phyloP scores from a whole-genome alignment of 2,888 invertebrate genomes.

The Drosophila meridionalis region DNA sequence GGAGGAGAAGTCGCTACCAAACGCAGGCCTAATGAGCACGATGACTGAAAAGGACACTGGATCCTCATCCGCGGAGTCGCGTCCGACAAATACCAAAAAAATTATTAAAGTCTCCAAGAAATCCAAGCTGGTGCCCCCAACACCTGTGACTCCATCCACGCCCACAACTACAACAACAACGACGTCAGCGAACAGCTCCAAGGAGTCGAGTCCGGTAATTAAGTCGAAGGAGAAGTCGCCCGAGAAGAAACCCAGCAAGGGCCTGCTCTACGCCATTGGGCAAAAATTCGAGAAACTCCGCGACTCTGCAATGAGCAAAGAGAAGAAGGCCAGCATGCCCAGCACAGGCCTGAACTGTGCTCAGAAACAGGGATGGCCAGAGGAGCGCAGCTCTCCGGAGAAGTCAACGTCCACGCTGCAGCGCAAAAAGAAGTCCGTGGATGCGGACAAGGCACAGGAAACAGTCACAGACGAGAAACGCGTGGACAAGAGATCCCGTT shows the following conservation, averaged over 20 bases:
- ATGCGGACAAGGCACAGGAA: constrained; percentile 39
- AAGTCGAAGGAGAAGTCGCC: constrained; percentile 84
- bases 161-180: constrained; percentile 64
- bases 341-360: constrained; percentile 60
- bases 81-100: constrained; percentile 66
- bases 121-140: constrained; percentile 77
- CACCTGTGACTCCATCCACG: constrained; percentile 74
- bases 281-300: constrained; percentile 91
- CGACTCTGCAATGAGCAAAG: constrained; percentile 85
- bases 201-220: constrained; percentile 78
- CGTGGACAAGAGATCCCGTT: constrained; percentile 85
- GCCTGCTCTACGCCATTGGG: constrained; percentile 90
- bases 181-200: constrained; percentile 75
- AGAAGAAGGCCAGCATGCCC: constrained; percentile 67
- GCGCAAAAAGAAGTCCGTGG: constrained; percentile 85
- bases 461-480: constrained; percentile 60
- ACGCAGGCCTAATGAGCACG: constrained; percentile 44
- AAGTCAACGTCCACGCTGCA: constrained; percentile 81
- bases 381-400: constrained; percentile 56
- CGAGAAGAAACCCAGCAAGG: constrained; percentile 88
- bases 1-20: constrained; percentile 73
- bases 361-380: constrained; percentile 75
- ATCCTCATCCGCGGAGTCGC: constrained; percentile 67
- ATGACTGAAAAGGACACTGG: constrained; percentile 56
- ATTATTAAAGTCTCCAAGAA: constrained; percentile 78